These are phyloP conservation scores for Synergus umbraculus DNA, from an alignment of 2,888 invertebrate species.

Conservation along the genomic window DNA sequence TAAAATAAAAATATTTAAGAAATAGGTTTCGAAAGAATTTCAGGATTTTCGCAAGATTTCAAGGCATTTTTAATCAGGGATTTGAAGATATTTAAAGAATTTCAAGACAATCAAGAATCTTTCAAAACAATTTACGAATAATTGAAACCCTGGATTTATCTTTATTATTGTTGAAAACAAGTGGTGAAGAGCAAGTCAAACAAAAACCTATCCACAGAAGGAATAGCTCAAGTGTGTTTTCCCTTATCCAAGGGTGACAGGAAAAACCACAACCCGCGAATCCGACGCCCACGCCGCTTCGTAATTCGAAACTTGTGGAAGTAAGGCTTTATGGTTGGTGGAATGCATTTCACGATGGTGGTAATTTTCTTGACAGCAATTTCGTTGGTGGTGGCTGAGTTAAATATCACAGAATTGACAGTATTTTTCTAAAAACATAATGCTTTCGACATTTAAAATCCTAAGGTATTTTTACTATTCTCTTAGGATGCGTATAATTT, in stretches of 20 bases:
- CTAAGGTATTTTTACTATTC: neutral
- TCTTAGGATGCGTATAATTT: neutral
- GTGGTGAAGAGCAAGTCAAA: slow-evolving; percentile 17
- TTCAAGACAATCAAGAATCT: too few species aligned
- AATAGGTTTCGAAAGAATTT: too few species aligned
- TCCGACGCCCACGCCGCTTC: neutral
- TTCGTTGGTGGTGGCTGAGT: neutral
- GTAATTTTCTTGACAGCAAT: slow-evolving; percentile 15
- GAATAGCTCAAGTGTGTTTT: slow-evolving; percentile 18
- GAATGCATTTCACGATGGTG: slow-evolving; percentile 21
- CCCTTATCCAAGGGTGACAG: slow-evolving; percentile 23
- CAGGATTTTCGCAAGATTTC: too few species aligned
- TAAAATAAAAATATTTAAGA: too few species aligned
- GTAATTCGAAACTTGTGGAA: slow-evolving; percentile 20
- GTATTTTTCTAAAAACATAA: too few species aligned
- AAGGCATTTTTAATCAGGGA: too few species aligned
- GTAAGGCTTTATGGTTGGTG: slow-evolving; percentile 23
- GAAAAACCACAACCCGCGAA: slow-evolving; percentile 30
- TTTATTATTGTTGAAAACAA: slow-evolving; percentile 9
- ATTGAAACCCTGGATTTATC: neutral
- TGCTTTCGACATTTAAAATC: too few species aligned
- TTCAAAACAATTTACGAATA: too few species aligned
- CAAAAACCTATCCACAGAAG: neutral
- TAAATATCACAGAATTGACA: neutral
- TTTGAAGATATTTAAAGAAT: too few species aligned